A percentile compares a stretch with the other conserved stretches of the same genome.
Conservation (phyloP, 2,888 invertebrate species). For the Rhabditoides inermis region DNA sequence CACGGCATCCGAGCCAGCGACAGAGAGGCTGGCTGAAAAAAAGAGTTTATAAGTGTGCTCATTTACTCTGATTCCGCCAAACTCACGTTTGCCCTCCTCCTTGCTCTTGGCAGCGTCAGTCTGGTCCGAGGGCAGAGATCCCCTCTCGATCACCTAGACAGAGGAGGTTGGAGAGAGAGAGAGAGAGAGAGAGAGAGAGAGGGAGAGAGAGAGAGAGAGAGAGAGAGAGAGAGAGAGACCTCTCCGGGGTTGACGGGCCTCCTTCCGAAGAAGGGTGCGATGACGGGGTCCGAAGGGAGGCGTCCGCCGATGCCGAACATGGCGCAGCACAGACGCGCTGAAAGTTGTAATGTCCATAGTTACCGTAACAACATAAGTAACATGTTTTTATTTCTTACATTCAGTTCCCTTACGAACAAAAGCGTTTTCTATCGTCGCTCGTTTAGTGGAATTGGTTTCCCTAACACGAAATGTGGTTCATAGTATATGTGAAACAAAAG, state of each 20-base stretch:
- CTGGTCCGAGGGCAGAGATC: constrained; percentile 30
- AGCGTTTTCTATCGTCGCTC: no score
- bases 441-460: no score
- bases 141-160: constrained; percentile 21
- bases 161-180: no score
- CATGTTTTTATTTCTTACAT: no score
- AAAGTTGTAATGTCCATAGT: no score
- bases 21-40: neutral
- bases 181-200: no score
- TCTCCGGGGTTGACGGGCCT: constrained; percentile 32
- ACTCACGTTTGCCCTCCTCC: constrained; percentile 4
- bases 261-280: constrained; percentile 36
- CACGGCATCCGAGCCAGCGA: neutral
- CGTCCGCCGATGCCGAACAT: constrained; percentile 33
- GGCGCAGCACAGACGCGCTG: constrained; percentile 45
- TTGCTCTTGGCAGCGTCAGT: neutral
- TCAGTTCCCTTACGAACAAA: no score
- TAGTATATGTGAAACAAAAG: no score
- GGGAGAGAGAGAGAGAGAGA: no score
- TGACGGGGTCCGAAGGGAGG: constrained; percentile 36
- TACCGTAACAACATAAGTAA: no score
- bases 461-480: no score
- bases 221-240: constrained; percentile 12
- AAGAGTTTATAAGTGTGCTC: neutral
- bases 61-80: constrained; percentile 1